Evolutionary conservation across 2,113 vertebrate species (phyloP).

Genomic region (Maccullochella peelii): DNA sequence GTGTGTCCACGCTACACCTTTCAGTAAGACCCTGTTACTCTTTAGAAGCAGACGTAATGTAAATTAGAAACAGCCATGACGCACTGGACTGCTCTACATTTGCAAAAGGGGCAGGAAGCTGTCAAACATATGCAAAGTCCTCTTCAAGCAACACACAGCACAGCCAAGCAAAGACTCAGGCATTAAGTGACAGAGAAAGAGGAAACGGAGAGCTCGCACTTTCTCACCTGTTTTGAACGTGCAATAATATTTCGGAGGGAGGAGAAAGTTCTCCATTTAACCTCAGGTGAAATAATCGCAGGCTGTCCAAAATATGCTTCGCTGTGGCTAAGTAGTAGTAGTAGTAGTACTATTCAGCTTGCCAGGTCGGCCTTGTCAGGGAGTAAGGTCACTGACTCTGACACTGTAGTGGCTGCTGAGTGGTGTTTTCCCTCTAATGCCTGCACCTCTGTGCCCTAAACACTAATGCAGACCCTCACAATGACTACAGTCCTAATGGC

Average conservation of each 20-base stretch:
- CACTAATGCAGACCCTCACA: constrained; percentile 58
- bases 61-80: constrained; percentile 19
- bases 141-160: constrained; percentile 30
- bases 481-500: constrained; percentile 55
- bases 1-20: constrained; percentile 2
- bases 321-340: constrained; percentile 33
- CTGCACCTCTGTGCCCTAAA: constrained; percentile 51
- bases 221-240: constrained; percentile 30
- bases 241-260: constrained; percentile 19
- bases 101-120: constrained; percentile 12
- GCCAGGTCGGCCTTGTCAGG: constrained; percentile 34
- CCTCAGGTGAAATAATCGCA: constrained; percentile 60
- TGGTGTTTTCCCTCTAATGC: constrained; percentile 61
- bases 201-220: constrained; percentile 6
- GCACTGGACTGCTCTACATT: constrained; percentile 7
- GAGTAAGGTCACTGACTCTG: constrained; percentile 45
- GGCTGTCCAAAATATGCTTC: constrained; percentile 43
- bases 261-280: constrained; percentile 66
- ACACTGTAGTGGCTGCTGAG: constrained; percentile 55
- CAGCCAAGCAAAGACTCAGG: constrained; percentile 21
- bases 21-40: background rate
- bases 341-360: constrained; percentile 43
- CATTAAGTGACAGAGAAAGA: constrained; percentile 28
- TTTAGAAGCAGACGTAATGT: constrained; percentile 3
- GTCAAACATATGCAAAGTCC: constrained; percentile 41